Percentiles rank a stretch among this genome's conserved stretches.
Evolutionary conservation across 2,888 invertebrate genomes (phyloP).

Genomic region (Endotricha flammealis): DNA sequence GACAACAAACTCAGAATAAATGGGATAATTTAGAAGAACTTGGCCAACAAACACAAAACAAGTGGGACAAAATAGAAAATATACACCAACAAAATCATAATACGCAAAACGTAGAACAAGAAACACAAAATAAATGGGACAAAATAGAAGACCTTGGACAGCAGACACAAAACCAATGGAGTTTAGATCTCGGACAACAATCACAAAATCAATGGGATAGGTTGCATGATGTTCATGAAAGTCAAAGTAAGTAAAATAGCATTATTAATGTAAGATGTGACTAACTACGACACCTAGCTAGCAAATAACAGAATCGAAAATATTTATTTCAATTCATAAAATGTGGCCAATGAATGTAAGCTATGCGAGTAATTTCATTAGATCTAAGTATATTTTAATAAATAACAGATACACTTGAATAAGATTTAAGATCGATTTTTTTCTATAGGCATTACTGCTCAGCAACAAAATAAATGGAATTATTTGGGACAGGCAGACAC

Average conservation of each 20-base stretch:
- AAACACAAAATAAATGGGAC: conserved; percentile 30
- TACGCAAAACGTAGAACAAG: conserved; percentile 32
- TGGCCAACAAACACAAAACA: conserved; percentile 36
- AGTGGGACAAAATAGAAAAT: conserved; percentile 27
- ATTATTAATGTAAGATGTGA: background rate
- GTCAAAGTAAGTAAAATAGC: conserved; percentile 20
- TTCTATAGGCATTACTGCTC: conserved; percentile 16
- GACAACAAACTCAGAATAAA: conserved; percentile 31
- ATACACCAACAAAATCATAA: conserved; percentile 32
- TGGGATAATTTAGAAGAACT: conserved; percentile 33
- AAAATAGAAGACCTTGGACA: conserved; percentile 33
- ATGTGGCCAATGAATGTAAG: too few species aligned
- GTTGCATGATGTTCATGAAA: conserved; percentile 21
- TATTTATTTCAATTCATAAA: too few species aligned
- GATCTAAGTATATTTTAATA: background rate
- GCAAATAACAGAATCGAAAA: too few species aligned
- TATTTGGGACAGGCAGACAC: background rate
- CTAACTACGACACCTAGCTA: too few species aligned
- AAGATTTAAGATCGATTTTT: conserved; percentile 11
- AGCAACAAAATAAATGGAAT: conserved; percentile 18
- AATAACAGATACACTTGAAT: background rate
- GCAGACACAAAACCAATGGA: conserved; percentile 16
- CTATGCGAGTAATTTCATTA: too few species aligned
- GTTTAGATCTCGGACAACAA: conserved; percentile 18
- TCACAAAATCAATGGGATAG: conserved; percentile 14